Percentiles rank a stretch among this genome's conserved stretches.
These are phyloP conservation scores for Lingula anatina DNA, from an alignment of 2,888 invertebrate genomes.

Conservation along the genomic window DNA sequence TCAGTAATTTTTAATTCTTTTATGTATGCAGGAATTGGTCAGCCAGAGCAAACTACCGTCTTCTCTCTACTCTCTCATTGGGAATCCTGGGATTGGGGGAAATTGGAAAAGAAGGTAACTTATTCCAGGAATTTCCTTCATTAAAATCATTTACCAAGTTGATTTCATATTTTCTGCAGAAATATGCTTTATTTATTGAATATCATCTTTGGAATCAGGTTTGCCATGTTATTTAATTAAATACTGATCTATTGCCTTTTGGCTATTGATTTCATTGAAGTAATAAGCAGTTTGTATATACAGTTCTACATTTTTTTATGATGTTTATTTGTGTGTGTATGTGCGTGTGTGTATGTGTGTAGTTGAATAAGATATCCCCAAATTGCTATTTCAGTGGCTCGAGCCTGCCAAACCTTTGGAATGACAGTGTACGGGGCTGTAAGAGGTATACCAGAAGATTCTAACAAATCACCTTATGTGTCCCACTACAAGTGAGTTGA, in stretches of 20 bases:
- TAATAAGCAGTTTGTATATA: too few relatives aligned
- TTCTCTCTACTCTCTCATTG: conserved; percentile 55
- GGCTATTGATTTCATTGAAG: too few relatives aligned
- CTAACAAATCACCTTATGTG: too few relatives aligned
- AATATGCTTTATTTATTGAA: neutral
- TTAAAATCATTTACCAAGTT: neutral
- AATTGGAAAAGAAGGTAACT: conserved; percentile 56
- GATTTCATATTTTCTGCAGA: neutral
- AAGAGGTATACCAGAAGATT: conserved; percentile 16
- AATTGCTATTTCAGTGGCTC: conserved; percentile 51
- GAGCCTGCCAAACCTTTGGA: conserved; percentile 53
- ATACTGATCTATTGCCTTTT: too few relatives aligned
- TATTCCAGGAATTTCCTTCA: neutral
- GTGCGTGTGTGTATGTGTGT: too few relatives aligned
- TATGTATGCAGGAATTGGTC: conserved; percentile 3
- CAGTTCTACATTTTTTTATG: neutral
- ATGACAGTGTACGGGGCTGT: conserved; percentile 54
- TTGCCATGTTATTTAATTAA: neutral
- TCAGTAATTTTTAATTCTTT: too few relatives aligned
- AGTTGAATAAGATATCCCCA: too few relatives aligned
- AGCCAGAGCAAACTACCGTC: conserved; percentile 31
- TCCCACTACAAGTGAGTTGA: too few relatives aligned
- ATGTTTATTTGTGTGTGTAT: too few relatives aligned
- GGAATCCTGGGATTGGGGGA: conserved; percentile 59
- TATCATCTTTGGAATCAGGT: neutral